Evolutionary conservation across 2,888 invertebrate genomes (phyloP).

Genomic region (Anorthoa munda): DNA sequence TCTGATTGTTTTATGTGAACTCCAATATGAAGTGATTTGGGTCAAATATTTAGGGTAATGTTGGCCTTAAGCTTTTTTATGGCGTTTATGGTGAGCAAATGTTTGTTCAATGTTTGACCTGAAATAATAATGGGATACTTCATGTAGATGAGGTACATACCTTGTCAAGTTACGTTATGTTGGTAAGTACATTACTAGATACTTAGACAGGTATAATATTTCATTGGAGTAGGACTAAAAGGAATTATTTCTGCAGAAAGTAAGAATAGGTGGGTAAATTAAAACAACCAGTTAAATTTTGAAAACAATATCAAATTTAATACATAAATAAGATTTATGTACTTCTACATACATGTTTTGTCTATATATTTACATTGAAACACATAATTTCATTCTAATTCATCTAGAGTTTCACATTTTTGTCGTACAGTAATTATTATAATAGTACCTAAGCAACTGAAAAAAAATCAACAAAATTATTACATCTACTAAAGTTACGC

Average conservation of each 20-base stretch:
- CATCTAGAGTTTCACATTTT: slow-evolving; percentile 83
- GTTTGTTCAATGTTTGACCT: slow-evolving; percentile 23
- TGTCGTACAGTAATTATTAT: slow-evolving; percentile 79
- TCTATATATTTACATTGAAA: slow-evolving; percentile 90
- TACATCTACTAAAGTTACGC: slow-evolving; percentile 72
- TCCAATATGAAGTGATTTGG: slow-evolving; percentile 30
- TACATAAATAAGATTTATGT: slow-evolving; percentile 91
- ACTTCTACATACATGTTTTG: slow-evolving; percentile 89
- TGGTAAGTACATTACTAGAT: not conserved
- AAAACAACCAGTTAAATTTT: slow-evolving; percentile 87
- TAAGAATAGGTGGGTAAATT: slow-evolving; percentile 62
- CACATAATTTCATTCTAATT: slow-evolving; percentile 88
- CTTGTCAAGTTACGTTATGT: not conserved
- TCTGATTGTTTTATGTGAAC: slow-evolving; percentile 50
- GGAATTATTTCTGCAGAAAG: not conserved
- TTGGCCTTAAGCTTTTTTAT: slow-evolving; percentile 36
- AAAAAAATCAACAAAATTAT: slow-evolving; percentile 84
- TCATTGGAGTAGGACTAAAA: not conserved
- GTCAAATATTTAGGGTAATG: slow-evolving; percentile 39
- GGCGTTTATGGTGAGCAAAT: slow-evolving; percentile 7
- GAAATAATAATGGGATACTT: not conserved
- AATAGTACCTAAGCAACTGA: slow-evolving; percentile 84
- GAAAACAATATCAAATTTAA: slow-evolving; percentile 91
- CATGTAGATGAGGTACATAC: not conserved
- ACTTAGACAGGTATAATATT: not conserved